Evolutionary conservation across 2,797 vertebrate genomes (phyloP).

Genomic region (Lagodon rhomboides): DNA sequence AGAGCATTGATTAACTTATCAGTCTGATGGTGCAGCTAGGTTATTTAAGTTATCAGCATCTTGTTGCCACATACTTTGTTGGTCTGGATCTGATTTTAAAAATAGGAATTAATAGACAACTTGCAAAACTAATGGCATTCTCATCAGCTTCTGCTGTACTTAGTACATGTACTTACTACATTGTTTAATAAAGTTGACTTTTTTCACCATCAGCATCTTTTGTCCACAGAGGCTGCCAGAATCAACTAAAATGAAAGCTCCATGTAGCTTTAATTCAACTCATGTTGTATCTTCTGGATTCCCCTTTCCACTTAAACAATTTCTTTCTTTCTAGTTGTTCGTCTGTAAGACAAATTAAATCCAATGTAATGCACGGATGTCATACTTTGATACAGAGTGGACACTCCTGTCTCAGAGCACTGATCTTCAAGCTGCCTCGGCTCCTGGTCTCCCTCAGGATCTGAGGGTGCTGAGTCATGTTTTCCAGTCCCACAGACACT

Average conservation of each 20-base stretch:
- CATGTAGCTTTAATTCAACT: no score
- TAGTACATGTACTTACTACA: no score
- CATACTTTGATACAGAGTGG: slow-evolving; percentile 79
- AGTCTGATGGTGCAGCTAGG: no score
- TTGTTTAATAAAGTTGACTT: no score
- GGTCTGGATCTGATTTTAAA: no score
- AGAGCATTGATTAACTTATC: no score
- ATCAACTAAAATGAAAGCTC: no score
- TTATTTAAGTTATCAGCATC: no score
- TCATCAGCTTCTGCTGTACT: background rate
- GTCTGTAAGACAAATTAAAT: background rate
- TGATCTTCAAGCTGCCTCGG: slow-evolving; percentile 44
- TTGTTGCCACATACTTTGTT: no score
- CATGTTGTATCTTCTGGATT: no score
- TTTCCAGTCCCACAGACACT: slow-evolving; percentile 33
- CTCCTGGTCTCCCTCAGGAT: slow-evolving; percentile 58
- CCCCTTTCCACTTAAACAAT: no score
- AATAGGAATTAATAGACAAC: background rate
- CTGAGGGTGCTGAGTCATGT: slow-evolving; percentile 35
- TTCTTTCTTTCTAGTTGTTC: background rate
- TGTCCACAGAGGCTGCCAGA: no score
- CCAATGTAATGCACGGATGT: background rate
- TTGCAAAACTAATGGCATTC: background rate
- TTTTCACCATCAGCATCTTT: background rate
- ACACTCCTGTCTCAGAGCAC: slow-evolving; percentile 57